A percentile compares a stretch with the other conserved stretches of the same genome.
These are phyloP conservation scores for Harpalus rufipes DNA, from an alignment of 2,888 invertebrate genomes.

Conservation along the genomic window DNA sequence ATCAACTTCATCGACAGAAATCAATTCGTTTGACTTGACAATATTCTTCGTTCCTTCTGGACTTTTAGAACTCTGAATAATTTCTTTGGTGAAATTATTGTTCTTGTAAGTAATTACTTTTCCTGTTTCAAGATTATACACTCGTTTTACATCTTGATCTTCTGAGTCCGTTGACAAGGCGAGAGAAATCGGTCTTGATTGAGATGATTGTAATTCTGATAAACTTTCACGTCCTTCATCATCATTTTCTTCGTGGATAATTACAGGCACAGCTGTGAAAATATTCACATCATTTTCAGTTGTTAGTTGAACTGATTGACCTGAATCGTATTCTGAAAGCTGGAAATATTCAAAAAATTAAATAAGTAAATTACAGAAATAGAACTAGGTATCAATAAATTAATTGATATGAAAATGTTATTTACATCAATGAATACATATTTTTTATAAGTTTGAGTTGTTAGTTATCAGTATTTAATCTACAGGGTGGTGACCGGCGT, in stretches of 20 bases:
- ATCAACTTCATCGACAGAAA: constrained; percentile 35
- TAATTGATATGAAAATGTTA: no score
- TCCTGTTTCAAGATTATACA: constrained; percentile 75
- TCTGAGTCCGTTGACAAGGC: constrained; percentile 75
- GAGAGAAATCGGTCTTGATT: constrained; percentile 67
- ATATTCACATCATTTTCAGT: constrained; percentile 63
- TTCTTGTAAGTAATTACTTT: constrained; percentile 68
- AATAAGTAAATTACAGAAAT: background rate
- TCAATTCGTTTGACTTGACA: constrained; percentile 44
- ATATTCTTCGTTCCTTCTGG: constrained; percentile 66
- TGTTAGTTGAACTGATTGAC: constrained; percentile 52
- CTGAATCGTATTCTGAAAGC: constrained; percentile 47
- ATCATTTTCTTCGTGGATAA: constrained; percentile 67
- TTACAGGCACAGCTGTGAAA: constrained; percentile 69
- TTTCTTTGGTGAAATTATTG: constrained; percentile 69
- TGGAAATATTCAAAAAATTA: constrained; percentile 57
- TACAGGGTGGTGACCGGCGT: no score
- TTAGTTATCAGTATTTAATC: constrained; percentile 72
- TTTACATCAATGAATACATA: background rate
- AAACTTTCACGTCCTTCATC: constrained; percentile 23
- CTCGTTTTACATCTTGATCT: constrained; percentile 75
- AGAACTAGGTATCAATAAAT: no score
- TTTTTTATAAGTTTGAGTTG: constrained; percentile 72
- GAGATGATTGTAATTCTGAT: constrained; percentile 68
- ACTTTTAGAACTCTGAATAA: constrained; percentile 66